Percentiles rank a stretch among this genome's conserved stretches.
These are phyloP conservation scores for Chauna torquata DNA, from an alignment of 2,113 vertebrate genomes.

Conservation along the genomic window DNA sequence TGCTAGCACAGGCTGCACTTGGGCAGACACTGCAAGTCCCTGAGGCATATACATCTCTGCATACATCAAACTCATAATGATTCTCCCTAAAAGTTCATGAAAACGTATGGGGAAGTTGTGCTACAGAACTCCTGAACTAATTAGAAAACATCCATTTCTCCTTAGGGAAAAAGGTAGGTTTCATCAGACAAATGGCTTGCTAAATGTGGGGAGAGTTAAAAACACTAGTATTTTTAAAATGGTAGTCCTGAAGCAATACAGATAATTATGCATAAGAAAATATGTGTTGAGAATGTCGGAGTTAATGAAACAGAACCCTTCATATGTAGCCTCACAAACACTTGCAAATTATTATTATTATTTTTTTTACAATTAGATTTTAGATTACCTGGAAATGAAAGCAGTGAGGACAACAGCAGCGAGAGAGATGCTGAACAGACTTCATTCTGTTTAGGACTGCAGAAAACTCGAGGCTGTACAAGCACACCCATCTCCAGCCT, in stretches of 20 bases:
- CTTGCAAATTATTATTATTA: conserved; percentile 6
- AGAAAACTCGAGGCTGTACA: neutral
- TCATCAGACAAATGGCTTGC: conserved; percentile 54
- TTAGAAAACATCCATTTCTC: conserved; percentile 37
- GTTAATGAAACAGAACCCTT: conserved; percentile 64
- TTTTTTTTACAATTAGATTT: conserved; percentile 55
- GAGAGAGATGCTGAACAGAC: neutral
- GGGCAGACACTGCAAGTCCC: neutral
- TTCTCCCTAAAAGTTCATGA: neutral
- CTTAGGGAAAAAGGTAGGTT: conserved; percentile 34
- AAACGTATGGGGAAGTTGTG: neutral
- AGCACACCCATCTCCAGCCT: neutral
- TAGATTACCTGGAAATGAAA: conserved; percentile 59
- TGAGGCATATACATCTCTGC: neutral
- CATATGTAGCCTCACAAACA: conserved; percentile 34
- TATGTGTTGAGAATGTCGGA: conserved; percentile 45
- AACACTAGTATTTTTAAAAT: conserved; percentile 32
- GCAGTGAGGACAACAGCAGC: neutral
- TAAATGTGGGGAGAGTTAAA: neutral
- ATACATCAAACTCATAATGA: neutral
- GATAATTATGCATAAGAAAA: conserved; percentile 53
- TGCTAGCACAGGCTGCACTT: neutral
- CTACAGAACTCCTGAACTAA: conserved; percentile 9
- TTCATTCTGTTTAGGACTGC: neutral
- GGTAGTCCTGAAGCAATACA: conserved; percentile 28